Evolutionary conservation across 2,113 vertebrate species (phyloP).

Genomic region (Patagioenas fasciata): DNA sequence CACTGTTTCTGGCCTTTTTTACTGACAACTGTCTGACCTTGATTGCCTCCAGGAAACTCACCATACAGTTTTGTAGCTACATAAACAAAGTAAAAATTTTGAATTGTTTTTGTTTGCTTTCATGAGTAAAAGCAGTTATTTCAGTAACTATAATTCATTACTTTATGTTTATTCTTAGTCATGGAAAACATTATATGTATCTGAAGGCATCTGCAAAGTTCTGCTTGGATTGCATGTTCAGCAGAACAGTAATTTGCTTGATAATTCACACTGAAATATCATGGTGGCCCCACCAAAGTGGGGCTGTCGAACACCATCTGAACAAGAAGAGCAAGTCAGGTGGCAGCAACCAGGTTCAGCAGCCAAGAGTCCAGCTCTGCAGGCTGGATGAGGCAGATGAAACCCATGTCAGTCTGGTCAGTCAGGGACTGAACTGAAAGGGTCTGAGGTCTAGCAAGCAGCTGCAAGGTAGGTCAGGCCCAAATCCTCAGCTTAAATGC

Average conservation of each 20-base stretch:
- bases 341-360: not conserved
- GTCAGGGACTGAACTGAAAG: not conserved
- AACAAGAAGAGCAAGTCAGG: not conserved
- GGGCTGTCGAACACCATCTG: not conserved
- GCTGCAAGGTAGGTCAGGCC: not conserved
- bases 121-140: not conserved
- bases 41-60: not conserved
- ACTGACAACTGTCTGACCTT: not conserved
- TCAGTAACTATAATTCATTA: not conserved
- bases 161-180: not conserved
- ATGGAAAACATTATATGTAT: not conserved
- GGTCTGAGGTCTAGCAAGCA: not conserved
- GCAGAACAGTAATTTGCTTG: not conserved
- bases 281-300: rapidly evolving
- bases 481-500: not conserved
- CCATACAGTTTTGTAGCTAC: not conserved
- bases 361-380: not conserved
- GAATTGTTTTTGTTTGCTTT: not conserved
- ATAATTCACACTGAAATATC: not conserved
- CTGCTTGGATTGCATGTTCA: not conserved
- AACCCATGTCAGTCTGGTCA: not conserved
- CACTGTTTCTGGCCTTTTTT: not conserved
- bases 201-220: not conserved
- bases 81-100: not conserved
- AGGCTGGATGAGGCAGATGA: not conserved